Base-by-base conservation (phyloP, 2,888 invertebrate genomes). In the Schrankia costaestrigalis region DNA sequence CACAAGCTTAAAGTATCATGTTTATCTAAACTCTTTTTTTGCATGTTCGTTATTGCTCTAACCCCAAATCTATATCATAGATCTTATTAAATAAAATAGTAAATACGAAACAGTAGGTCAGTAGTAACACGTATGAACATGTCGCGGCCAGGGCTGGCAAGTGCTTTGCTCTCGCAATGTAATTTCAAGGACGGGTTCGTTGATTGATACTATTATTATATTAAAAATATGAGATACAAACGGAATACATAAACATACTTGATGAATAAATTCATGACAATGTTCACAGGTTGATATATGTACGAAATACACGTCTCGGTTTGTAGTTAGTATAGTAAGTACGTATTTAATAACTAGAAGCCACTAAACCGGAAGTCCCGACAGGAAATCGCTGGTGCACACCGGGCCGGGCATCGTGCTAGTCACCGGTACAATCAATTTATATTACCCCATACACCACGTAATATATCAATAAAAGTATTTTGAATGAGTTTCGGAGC, bases 281-380 rank as follows among this genome's bases (percentile, higher is more conserved):
- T n/a, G 3, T 18, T 8, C 8, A 6, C 8, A 18, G 18, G n/a
- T n/a, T n/a, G n/a, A n/a, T 18, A 18, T 18, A 18, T 18, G 6
- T 18, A 8, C 6, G 6, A 18, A 8, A 9, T 8, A 3, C 9
- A 42, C 26, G 24, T 15, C 40, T 35, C 13, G 34, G 48, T 46
- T 38, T 13, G 15, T 36, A 31, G 18, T 17, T 40, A 40, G 35
- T 28, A 35, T 26, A 25, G 37, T 37, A 14, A 5, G 3, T 11
- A 36, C 19, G 12, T 26, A 21, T 18, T 37, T 39, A 47, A 22
- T 21, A n/a, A 37, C 19, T 21, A 38, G 45, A 39, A 44, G 54
- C 46, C 23, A 41, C 62, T n/a, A n/a, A n/a, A n/a, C 21, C 68
- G 67, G 67, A 74, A 63, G 55, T 62, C 56, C 59, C 56, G 50